Evolutionary conservation across 1,140 invertebrate species (phyloP).

Genomic region (Cotesia typhae): DNA sequence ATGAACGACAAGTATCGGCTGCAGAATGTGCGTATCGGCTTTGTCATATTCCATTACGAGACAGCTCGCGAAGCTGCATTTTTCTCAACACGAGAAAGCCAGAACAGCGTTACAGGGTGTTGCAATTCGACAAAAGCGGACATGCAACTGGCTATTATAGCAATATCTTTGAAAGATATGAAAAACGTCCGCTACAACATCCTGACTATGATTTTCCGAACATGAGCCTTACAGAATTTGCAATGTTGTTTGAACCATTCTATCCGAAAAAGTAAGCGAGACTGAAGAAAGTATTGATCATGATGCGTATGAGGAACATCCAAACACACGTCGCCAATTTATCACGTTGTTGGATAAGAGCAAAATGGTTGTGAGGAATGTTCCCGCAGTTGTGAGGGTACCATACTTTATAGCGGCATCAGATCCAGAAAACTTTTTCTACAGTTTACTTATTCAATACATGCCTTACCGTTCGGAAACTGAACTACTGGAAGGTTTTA

Average conservation of each 20-base stretch:
- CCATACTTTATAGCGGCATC: constrained; percentile 51
- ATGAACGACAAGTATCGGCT: constrained; percentile 48
- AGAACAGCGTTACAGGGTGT: constrained; percentile 50
- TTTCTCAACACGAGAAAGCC: constrained; percentile 49
- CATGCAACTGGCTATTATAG: constrained; percentile 41
- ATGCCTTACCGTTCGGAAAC: constrained; percentile 49
- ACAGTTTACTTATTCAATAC: constrained; percentile 53
- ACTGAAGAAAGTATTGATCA: neutral
- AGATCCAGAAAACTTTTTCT: constrained; percentile 52
- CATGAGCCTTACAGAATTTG: constrained; percentile 53
- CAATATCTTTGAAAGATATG: constrained; percentile 57
- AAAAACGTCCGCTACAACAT: constrained; percentile 45
- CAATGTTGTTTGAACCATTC: constrained; percentile 51
- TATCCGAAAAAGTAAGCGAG: constrained; percentile 29
- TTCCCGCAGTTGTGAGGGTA: constrained; percentile 48
- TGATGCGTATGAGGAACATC: neutral
- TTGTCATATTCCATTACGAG: neutral
- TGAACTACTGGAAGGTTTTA: constrained; percentile 47
- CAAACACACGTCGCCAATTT: neutral
- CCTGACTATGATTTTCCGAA: constrained; percentile 48
- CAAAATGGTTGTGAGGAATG: constrained; percentile 41
- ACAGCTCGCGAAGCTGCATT: neutral
- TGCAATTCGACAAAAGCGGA: constrained; percentile 44
- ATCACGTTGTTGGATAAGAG: constrained; percentile 44
- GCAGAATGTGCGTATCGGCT: constrained; percentile 36